phyloP scores from a whole-genome alignment of 2,888 invertebrate species.

The Herminia tarsipennalis region DNA sequence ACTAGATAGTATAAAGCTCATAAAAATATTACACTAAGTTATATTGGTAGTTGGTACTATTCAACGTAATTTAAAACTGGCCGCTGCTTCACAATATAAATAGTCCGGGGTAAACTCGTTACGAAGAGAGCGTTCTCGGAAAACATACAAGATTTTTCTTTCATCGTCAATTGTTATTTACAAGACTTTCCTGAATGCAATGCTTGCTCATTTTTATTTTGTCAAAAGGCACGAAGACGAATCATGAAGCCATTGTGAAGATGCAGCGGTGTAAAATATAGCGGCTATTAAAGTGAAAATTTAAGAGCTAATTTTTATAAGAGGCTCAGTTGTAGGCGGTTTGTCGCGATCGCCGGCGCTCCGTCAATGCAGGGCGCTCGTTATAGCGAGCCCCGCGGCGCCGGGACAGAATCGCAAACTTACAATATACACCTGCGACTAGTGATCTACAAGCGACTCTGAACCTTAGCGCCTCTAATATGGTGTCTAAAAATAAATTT shows the following conservation, averaged over 20 bases:
- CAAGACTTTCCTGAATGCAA: conserved; percentile 7
- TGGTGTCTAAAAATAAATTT: conserved; percentile 23
- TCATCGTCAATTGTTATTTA: not conserved
- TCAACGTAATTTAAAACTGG: too few species aligned
- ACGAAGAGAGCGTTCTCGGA: not conserved
- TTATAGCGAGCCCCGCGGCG: conserved; percentile 76
- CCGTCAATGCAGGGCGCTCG: conserved; percentile 67
- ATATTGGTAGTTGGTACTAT: not conserved
- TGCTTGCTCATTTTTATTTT: conserved; percentile 4
- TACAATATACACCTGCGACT: conserved; percentile 53
- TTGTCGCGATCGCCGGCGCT: conserved; percentile 62
- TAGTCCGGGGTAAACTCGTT: conserved; percentile 4
- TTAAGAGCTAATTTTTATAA: conserved; percentile 67
- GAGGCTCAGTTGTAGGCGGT: conserved; percentile 57
- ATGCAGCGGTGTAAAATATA: conserved; percentile 41
- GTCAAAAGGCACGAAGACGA: conserved; percentile 11
- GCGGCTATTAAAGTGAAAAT: conserved; percentile 50
- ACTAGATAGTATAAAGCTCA: conserved; percentile 13
- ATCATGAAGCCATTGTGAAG: conserved; percentile 14
- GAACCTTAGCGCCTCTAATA: conserved; percentile 53
- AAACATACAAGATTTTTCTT: conserved; percentile 11
- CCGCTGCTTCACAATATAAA: too few species aligned
- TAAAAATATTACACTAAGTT: conserved; percentile 7
- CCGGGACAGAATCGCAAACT: conserved; percentile 56
- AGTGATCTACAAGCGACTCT: conserved; percentile 50